These are phyloP conservation scores for Ellobium chinense DNA, from an alignment of 2,888 invertebrate genomes.

Conservation along the genomic window DNA sequence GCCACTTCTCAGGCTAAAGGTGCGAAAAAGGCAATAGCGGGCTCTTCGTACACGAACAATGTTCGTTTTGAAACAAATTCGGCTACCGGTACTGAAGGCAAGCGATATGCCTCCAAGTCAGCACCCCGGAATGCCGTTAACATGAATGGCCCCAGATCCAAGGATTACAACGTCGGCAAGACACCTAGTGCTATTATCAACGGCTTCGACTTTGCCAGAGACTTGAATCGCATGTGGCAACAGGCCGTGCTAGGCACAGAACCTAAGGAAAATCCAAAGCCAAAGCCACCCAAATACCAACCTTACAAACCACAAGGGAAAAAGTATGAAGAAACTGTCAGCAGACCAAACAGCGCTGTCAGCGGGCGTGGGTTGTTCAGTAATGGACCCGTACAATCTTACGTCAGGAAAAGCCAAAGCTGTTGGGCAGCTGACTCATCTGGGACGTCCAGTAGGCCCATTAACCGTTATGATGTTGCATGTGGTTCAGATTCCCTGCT, in stretches of 20 bases:
- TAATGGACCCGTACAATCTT: neutral
- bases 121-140: too few species aligned
- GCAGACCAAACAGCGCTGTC: neutral
- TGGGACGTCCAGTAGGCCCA: too few species aligned
- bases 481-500: too few species aligned
- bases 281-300: neutral
- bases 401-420: neutral
- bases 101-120: neutral
- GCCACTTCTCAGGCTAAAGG: neutral
- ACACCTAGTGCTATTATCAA: neutral
- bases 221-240: neutral
- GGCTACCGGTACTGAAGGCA: neutral
- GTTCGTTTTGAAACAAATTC: neutral
- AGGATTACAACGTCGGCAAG: slow-evolving; percentile 10
- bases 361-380: neutral
- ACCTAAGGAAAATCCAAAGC: neutral
- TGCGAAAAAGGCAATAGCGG: neutral
- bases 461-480: too few species aligned
- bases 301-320: neutral
- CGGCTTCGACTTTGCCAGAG: neutral
- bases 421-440: too few species aligned
- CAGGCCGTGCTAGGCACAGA: neutral
- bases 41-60: neutral
- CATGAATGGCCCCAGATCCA: neutral
- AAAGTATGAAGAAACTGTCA: neutral